phyloP scores from a whole-genome alignment of 2,113 vertebrate species.

The Mus pahari region DNA sequence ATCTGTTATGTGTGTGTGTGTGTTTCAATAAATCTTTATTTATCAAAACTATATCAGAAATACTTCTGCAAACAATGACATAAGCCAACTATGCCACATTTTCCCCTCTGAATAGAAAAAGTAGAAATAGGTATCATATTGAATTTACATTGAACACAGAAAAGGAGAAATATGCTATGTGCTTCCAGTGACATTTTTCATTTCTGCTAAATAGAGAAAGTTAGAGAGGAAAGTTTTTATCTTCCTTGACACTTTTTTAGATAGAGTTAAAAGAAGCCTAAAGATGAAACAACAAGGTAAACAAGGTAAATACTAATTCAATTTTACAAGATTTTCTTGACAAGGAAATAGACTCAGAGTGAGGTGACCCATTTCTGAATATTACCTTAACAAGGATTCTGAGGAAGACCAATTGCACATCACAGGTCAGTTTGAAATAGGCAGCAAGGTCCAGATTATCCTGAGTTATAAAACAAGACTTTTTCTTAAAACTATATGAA shows the following conservation, averaged over 20 bases:
- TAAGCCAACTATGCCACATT: neutral
- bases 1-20: neutral
- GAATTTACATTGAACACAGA: neutral
- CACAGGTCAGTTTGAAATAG: neutral
- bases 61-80: neutral
- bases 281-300: neutral
- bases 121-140: neutral
- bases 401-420: neutral
- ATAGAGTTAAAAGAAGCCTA: neutral
- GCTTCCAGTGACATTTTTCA: neutral
- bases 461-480: neutral
- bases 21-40: neutral
- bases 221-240: neutral
- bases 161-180: neutral
- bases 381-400: neutral
- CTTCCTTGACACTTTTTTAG: neutral
- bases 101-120: neutral
- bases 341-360: neutral
- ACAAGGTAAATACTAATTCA: neutral
- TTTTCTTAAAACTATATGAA: neutral
- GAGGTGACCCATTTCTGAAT: neutral
- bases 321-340: neutral
- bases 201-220: neutral
- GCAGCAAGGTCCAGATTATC: neutral
- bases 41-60: neutral